A percentile compares a stretch with the other conserved stretches of the same genome.
These are phyloP conservation scores for Stomatorhinus walkeri DNA, from an alignment of 2,797 vertebrate species.

Conservation along the genomic window DNA sequence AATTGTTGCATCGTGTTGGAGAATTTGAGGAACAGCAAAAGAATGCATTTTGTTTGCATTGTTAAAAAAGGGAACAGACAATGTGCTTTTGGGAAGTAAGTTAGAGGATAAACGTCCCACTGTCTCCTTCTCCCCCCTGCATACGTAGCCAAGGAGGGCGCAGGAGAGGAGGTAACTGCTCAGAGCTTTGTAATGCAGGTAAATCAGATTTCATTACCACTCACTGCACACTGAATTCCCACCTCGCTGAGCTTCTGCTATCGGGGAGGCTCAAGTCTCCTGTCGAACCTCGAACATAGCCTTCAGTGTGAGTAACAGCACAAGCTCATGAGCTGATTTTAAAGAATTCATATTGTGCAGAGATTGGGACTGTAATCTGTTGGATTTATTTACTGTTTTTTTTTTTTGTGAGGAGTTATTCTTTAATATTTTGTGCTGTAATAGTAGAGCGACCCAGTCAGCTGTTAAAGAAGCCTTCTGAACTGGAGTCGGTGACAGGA, in stretches of 20 bases:
- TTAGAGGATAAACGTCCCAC: constrained; percentile 30
- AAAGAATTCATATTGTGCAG: neutral
- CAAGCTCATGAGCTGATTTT: neutral
- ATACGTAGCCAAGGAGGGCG: constrained; percentile 49
- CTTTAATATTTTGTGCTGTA: neutral
- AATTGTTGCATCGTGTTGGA: neutral
- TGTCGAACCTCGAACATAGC: neutral
- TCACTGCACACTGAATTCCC: constrained; percentile 23
- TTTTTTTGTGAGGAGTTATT: neutral
- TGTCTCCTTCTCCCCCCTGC: constrained; percentile 46
- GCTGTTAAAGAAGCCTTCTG: neutral
- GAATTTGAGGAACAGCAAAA: neutral
- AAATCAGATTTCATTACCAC: constrained; percentile 2
- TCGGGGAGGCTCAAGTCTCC: neutral
- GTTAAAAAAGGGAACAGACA: neutral
- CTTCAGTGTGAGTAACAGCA: neutral
- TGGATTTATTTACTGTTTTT: neutral
- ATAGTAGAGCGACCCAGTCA: neutral
- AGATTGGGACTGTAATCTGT: neutral
- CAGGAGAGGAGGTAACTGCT: constrained; percentile 58
- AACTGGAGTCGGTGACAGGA: neutral
- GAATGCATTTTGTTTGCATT: neutral
- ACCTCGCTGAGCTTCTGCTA: neutral
- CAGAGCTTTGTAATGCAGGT: constrained; percentile 24
- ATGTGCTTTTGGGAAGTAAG: neutral